Percentiles rank a stretch among this genome's conserved stretches.
These are phyloP conservation scores for Cryptus armator DNA, from an alignment of 2,888 invertebrate genomes.

Conservation along the genomic window DNA sequence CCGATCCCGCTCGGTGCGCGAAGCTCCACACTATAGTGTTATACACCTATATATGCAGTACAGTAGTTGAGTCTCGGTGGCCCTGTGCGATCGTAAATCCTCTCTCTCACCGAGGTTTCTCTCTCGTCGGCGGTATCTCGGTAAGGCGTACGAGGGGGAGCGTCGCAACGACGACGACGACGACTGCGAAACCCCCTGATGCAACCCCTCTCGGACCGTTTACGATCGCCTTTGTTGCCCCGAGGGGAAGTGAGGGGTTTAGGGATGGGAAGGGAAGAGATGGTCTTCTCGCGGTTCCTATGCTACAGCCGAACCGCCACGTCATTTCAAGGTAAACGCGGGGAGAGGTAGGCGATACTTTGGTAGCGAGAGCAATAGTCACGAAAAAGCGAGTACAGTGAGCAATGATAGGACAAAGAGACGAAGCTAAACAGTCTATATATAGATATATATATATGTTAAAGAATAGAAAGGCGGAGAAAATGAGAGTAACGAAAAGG, in stretches of 20 bases:
- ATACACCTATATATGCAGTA: slow-evolving; percentile 19
- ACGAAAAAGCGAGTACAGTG: slow-evolving; percentile 6
- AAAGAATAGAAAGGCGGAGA: slow-evolving; percentile 7
- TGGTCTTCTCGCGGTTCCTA: slow-evolving; percentile 41
- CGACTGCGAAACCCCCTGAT: slow-evolving; percentile 37
- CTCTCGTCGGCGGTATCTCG: slow-evolving; percentile 58
- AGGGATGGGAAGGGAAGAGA: slow-evolving; percentile 15
- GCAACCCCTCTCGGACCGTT: slow-evolving; percentile 67
- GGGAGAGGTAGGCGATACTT: not conserved
- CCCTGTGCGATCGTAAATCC: slow-evolving; percentile 65
- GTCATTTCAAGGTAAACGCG: slow-evolving; percentile 52
- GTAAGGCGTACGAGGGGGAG: slow-evolving; percentile 55
- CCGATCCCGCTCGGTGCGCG: slow-evolving; percentile 58
- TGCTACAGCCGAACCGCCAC: slow-evolving; percentile 55
- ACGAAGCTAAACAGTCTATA: slow-evolving; percentile 50
- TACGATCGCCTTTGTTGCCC: slow-evolving; percentile 64
- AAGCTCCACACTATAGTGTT: slow-evolving; percentile 35
- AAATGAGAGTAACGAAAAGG: slow-evolving; percentile 38
- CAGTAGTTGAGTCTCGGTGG: slow-evolving; percentile 58
- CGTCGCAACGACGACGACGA: slow-evolving; percentile 37
- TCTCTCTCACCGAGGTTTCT: slow-evolving; percentile 6
- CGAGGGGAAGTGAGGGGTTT: slow-evolving; percentile 11
- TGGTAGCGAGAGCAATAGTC: slow-evolving; percentile 42
- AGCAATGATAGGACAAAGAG: slow-evolving; percentile 69
- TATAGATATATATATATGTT: not conserved